phyloP scores from a whole-genome alignment of 2,113 vertebrate species.

The Sterna hirundo region DNA sequence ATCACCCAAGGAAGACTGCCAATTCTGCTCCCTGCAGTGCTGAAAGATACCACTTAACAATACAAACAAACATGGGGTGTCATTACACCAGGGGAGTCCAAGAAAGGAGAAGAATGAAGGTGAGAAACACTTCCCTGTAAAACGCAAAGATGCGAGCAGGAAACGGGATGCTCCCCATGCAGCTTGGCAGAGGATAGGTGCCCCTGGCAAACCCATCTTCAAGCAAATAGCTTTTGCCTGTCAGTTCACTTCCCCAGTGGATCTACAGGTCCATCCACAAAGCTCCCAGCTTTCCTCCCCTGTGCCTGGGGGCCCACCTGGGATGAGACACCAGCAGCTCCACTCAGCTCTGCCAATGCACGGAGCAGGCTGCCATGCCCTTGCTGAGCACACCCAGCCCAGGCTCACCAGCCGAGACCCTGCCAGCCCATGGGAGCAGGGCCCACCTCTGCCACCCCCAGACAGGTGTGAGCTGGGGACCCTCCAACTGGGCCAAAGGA shows the following conservation, averaged over 20 bases:
- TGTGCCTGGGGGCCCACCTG: not conserved
- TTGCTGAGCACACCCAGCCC: not conserved
- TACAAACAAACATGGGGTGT: fast-evolving
- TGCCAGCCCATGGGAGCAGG: not conserved
- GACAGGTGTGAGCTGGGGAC: not conserved
- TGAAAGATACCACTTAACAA: not conserved
- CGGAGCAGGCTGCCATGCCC: not conserved
- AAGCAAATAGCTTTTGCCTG: not conserved
- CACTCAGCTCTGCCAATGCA: not conserved
- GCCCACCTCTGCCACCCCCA: not conserved
- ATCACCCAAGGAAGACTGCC: not conserved
- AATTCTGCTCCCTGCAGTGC: not conserved
- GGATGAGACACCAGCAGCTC: not conserved
- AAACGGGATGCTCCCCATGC: not conserved
- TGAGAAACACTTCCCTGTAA: not conserved
- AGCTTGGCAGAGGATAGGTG: not conserved
- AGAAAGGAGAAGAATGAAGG: not conserved
- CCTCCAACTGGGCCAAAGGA: conserved; percentile 37
- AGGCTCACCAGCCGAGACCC: fast-evolving
- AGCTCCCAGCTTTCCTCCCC: not conserved
- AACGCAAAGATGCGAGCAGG: not conserved
- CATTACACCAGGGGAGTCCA: not conserved
- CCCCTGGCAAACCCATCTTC: not conserved
- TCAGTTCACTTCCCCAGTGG: not conserved
- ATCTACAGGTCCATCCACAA: not conserved